Conservation (phyloP, 2,113 vertebrate genomes). For the Anguilla japonica region DNA sequence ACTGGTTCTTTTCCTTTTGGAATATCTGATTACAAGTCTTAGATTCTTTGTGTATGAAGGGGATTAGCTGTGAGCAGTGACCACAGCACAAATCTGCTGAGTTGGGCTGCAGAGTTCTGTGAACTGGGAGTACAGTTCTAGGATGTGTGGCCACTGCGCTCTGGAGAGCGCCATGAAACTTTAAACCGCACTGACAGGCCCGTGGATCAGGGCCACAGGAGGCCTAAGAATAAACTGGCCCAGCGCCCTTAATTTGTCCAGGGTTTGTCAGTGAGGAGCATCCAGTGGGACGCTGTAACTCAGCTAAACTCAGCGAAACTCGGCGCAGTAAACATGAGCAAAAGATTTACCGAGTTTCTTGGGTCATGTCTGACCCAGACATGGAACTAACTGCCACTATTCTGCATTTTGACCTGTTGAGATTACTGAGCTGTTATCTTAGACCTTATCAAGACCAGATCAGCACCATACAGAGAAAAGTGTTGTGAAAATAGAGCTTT, state of each 20-base stretch:
- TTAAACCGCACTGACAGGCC: conserved; percentile 11
- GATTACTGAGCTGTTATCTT: background rate
- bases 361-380: background rate
- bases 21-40: conserved; percentile 28
- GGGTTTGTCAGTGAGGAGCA: background rate
- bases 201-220: background rate
- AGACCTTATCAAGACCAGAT: background rate
- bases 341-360: background rate
- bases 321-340: background rate
- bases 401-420: background rate
- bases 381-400: background rate
- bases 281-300: background rate
- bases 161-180: background rate
- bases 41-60: conserved; percentile 33
- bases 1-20: conserved; percentile 44
- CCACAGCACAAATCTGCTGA: conserved; percentile 23
- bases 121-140: conserved; percentile 13
- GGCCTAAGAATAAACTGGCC: conserved; percentile 27
- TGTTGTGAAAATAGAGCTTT: no score
- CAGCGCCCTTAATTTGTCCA: background rate
- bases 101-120: conserved; percentile 12
- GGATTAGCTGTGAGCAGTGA: conserved; percentile 42
- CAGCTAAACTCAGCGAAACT: background rate
- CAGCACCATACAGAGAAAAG: background rate
- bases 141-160: conserved; percentile 12